Evolutionary conservation across 2,113 vertebrate species (phyloP), one percentile per base, ranked within the genome.

Genomic region (Ranitomeya imitator): DNA sequence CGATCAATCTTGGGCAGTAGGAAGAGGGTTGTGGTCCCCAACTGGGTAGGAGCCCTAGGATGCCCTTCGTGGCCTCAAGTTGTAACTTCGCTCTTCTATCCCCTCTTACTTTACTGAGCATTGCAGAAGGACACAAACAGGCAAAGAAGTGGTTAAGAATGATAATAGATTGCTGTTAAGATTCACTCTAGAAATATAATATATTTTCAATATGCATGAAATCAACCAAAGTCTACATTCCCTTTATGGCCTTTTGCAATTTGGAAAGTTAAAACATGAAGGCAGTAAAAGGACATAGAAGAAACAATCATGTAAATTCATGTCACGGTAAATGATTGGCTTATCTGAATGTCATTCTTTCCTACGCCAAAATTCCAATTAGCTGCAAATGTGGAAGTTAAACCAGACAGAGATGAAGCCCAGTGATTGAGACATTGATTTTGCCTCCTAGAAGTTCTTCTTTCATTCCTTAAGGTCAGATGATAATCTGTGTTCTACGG

Each of bases 301-400:
- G 15, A 52, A 69, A 37, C 1, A 73, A n/a, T 83, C 60, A 67
- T 79, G 78, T 19, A 65, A 87, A 82, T 71, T 19, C 0, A 26
- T 55, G 16, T 0, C 26, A 12, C 16, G 4, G 80, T 12, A 11
- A n/a, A 74, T 16, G 45, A 31, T 88, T 69, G 59, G 6, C 51
- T 83, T 61, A 90, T 61, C 14, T 83, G 85, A 85, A 73, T 88
- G 71, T 79, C 7, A 69, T 7, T 1, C 23, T 10, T 57, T 14
- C 67, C 0, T 9, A 81, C 4, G 14, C 3, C 85, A 0, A 3
- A 18, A 74, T 52, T 45, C 12, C 26, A 65, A 19, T 88, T 89
- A 90, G 71, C 5, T 90, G 26, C 74, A 2, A 5, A 85, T 87
- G 61, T 85, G 69, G 63, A 14, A 73, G 0, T 2, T 14, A 3